A percentile compares a stretch with the other conserved stretches of the same genome.
Conservation (phyloP, 1,140 invertebrate genomes). For the Macrobrachium rosenbergii region DNA sequence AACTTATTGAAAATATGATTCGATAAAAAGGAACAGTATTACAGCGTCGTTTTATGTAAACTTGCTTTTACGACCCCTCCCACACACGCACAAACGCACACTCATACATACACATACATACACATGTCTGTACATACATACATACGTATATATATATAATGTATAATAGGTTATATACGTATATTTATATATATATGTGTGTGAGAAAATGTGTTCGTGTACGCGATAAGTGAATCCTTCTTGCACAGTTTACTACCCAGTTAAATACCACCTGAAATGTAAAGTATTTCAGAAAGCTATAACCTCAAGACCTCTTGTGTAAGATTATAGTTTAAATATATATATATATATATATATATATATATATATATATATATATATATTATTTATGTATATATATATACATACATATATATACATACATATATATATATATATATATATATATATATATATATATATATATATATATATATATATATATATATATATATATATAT, state of each 20-base stretch:
- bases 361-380: slow-evolving; percentile 22
- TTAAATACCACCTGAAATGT: too few relatives aligned
- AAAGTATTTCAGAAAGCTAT: too few relatives aligned
- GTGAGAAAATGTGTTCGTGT: not conserved
- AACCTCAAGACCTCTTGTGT: not conserved
- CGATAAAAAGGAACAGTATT: too few relatives aligned
- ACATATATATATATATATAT: not conserved
- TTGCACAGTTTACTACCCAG: too few relatives aligned
- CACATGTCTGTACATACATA: not conserved
- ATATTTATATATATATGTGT: slow-evolving; percentile 8
- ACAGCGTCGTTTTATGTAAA: too few relatives aligned
- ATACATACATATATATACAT: not conserved
- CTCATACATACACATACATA: not conserved
- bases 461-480: not conserved
- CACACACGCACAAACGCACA: too few relatives aligned
- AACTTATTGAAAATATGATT: too few relatives aligned
- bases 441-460: not conserved
- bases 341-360: not conserved
- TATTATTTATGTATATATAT: not conserved
- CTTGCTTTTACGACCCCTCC: too few relatives aligned
- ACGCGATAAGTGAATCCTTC: too few relatives aligned
- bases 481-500: not conserved
- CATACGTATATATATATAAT: not conserved
- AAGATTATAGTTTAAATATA: not conserved
- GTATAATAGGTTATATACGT: too few relatives aligned